Conservation (phyloP, 1,140 invertebrate genomes). For the Dinothrombium tinctorium region DNA sequence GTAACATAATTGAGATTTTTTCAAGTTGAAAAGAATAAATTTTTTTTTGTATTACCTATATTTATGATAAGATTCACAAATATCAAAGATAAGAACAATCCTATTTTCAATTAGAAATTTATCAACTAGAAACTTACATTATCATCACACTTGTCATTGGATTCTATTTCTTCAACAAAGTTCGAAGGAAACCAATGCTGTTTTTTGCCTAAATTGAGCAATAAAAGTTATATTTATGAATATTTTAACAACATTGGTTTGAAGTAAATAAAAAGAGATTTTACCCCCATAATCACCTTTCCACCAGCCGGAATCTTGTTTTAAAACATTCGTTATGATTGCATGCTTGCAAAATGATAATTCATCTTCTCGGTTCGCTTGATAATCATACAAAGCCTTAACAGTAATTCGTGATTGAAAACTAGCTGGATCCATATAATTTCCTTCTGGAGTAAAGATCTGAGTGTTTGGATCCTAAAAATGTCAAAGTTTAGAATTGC, state of each 20-base stretch:
- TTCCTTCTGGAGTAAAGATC: background rate
- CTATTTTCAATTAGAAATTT: constrained; percentile 1
- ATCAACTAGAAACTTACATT: too few species aligned
- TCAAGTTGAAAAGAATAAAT: too few species aligned
- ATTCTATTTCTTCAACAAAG: constrained; percentile 69
- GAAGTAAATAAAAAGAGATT: too few species aligned
- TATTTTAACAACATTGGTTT: too few species aligned
- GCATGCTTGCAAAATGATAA: constrained; percentile 78
- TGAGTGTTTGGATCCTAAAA: background rate
- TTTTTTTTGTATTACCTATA: too few species aligned
- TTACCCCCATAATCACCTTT: constrained; percentile 75
- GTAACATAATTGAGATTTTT: too few species aligned
- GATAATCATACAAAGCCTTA: constrained; percentile 53
- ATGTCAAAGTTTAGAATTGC: background rate
- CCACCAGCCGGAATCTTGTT: constrained; percentile 70
- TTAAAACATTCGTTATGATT: constrained; percentile 81
- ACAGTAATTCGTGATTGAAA: constrained; percentile 25
- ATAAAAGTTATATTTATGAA: too few species aligned
- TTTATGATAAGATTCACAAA: background rate
- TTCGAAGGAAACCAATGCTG: constrained; percentile 90
- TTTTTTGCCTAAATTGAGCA: too few species aligned
- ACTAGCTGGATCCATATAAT: constrained; percentile 55
- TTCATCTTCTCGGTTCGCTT: constrained; percentile 61
- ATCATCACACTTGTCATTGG: constrained; percentile 34
- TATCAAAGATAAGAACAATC: background rate